phyloP scores from a whole-genome alignment of 2,888 invertebrate species.

The Aproaerema taeniolella region DNA sequence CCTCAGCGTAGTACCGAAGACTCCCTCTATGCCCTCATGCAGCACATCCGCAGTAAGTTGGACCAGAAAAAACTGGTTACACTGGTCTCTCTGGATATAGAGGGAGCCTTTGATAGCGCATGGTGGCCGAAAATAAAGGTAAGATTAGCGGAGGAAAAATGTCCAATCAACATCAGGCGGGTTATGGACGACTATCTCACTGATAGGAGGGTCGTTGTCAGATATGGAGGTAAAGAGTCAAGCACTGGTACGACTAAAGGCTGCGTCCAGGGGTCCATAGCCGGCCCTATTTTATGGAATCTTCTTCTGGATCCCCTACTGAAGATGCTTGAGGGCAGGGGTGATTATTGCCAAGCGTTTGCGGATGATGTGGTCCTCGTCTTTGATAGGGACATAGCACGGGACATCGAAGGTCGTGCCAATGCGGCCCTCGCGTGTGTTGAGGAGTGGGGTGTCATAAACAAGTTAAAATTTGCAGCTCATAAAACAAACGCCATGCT shows the following conservation, averaged over 20 bases:
- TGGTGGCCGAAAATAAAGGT: constrained; percentile 17
- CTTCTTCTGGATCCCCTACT: neutral
- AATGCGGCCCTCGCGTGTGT: neutral
- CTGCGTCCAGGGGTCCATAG: constrained; percentile 2
- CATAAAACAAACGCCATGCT: neutral
- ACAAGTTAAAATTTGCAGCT: neutral
- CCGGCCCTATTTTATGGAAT: neutral
- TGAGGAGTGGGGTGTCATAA: constrained; percentile 4
- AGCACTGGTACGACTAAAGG: neutral
- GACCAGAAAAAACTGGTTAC: neutral
- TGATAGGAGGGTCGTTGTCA: neutral
- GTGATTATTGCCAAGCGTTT: neutral
- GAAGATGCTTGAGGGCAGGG: neutral
- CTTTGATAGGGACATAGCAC: neutral
- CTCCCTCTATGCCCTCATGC: constrained; percentile 8
- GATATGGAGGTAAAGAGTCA: neutral
- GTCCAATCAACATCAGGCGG: constrained; percentile 11
- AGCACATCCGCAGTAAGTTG: constrained; percentile 1
- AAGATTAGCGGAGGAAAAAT: constrained; percentile 11
- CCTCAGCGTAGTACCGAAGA: constrained; percentile 4
- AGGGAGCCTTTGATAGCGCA: constrained; percentile 7
- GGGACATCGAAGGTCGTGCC: neutral
- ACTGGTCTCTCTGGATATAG: constrained; percentile 1
- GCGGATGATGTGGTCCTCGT: neutral
- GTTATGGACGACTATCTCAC: constrained; percentile 10